phyloP scores from a whole-genome alignment of 1,140 invertebrate species.

The Charaxes varanes region DNA sequence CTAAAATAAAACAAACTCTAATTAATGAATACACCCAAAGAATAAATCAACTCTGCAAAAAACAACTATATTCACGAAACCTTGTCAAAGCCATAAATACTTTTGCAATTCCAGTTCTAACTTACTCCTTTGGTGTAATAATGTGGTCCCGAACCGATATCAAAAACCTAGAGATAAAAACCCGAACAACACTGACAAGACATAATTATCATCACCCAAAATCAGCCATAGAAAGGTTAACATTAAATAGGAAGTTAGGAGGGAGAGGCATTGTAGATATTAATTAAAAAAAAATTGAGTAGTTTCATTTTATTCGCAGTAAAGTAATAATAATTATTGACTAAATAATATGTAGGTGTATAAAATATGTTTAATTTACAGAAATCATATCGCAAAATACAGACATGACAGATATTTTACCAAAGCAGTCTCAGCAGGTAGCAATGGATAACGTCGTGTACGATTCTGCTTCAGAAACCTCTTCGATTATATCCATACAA shows the following conservation, averaged over 20 bases:
- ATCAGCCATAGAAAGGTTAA: slow-evolving; percentile 24
- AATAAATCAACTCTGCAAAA: slow-evolving; percentile 15
- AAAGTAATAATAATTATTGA: no score
- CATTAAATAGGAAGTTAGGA: no score
- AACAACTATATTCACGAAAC: slow-evolving; percentile 12
- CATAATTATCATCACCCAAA: slow-evolving; percentile 22
- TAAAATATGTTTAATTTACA: no score
- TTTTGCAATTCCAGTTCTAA: slow-evolving; percentile 23
- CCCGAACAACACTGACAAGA: slow-evolving; percentile 16
- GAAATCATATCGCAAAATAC: no score
- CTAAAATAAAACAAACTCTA: slow-evolving; percentile 10
- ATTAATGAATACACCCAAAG: slow-evolving; percentile 11
- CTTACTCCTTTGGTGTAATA: slow-evolving; percentile 23
- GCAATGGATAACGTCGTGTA: no score
- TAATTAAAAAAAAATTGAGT: no score
- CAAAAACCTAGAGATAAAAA: slow-evolving; percentile 12
- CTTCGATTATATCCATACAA: no score
- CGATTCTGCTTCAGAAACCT: no score
- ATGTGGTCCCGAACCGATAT: slow-evolving; percentile 21
- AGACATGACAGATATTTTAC: no score
- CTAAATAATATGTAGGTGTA: no score
- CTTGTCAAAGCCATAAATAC: slow-evolving; percentile 24
- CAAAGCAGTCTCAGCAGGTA: no score
- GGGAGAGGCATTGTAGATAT: slow-evolving; percentile 22
- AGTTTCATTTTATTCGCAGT: no score